Evolutionary conservation across 2,888 invertebrate species (phyloP), one percentile per base, ranked within the genome.

Genomic region (Amphipoea oculea): DNA sequence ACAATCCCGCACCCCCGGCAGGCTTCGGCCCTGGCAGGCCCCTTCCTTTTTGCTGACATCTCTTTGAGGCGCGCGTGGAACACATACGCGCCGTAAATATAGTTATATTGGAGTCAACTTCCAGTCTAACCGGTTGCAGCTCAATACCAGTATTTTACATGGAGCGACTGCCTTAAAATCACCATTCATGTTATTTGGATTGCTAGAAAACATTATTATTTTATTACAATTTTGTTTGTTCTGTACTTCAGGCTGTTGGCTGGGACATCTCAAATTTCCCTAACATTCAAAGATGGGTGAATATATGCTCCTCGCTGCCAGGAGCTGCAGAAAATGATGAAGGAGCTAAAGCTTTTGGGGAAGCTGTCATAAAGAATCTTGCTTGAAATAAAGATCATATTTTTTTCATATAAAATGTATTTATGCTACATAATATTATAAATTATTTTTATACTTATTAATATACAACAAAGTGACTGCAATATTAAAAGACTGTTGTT

Each of bases 201-300:
- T 54, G 11, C n/a, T 36, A 42, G 12, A 70, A 51, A 36, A 20
- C 23, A 17, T 9, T 63, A 60, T n/a, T 60, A 6, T 62, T 14
- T 62, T 2, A 65, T 65, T 40, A 23, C 4, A 40, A 0, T 36
- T 23, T 40, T 65, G 36, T 40, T 65, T 40, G 20, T 65, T 23
- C 57, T 62, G 4, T 45, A n/a, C 74, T 84, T 71, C 91, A 97
- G 97, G 97, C 97, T 82, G 94, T 97, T 54, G 97, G 97, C 4
- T 97, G 97, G 97, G 97, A 97, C 83, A 94, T 97, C 23, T 92
- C 95, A 45, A 90, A 94, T n/a, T 98, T 97, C 91, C 94, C 97
- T 4, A 97, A 98, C 89, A 96, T 98, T 48, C 92, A 96, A 78
- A 95, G 96, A 73, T 98, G 98, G 98, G 84, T 97, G 17, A 95